Evolutionary conservation across 2,797 vertebrate species (phyloP), one percentile per base, ranked within the genome.

Genomic region (Acipenser transmontanus): DNA sequence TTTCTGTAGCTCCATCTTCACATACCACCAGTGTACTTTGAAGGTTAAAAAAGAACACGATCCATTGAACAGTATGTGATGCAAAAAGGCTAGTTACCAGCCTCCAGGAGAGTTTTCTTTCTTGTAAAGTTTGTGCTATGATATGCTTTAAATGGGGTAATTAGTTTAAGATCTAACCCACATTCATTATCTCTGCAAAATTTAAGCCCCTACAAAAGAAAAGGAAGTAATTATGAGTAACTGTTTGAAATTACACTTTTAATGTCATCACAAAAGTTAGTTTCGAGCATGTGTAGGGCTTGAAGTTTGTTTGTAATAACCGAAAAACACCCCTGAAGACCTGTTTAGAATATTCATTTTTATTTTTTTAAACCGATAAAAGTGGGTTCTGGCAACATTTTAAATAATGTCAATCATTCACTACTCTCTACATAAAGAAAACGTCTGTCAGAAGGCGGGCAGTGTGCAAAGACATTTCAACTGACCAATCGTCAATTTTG

Each of bases 211-310:
- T 10, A 13, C 54, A 57, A 57, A 7, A 57, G 54, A 57, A 10
- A 13, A 57, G 54, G 54, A 57, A 57, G 54, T 57, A 57, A 57
- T 57, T 57, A 12, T 57, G 54, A 57, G 13, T 57, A 57, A 57
- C 13, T 57, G 54, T 57, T 57, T 57, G 1, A 57, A 57, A 57
- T 57, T 57, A 57, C 54, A 57, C 54, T 57, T 57, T 57, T 9
- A 57, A n/a, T 6, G 54, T 57, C 54, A 57, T n/a, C 54, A n/a
- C 54, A 11, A 34, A 34, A 57, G 54, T 57, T 57, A 57, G 6
- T 1, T 57, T 57, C 50, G 50, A 62, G 20, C 20, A 20, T 20
- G 2, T 20, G 20, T 20, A 20, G 20, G 20, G 20, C 20, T 34
- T 34, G 20, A 34, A 34, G 20, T 34, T 34, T 34, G 20, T 34